These are phyloP conservation scores for Eleutherodactylus coqui DNA, from an alignment of 2,797 vertebrate species.

Conservation along the genomic window DNA sequence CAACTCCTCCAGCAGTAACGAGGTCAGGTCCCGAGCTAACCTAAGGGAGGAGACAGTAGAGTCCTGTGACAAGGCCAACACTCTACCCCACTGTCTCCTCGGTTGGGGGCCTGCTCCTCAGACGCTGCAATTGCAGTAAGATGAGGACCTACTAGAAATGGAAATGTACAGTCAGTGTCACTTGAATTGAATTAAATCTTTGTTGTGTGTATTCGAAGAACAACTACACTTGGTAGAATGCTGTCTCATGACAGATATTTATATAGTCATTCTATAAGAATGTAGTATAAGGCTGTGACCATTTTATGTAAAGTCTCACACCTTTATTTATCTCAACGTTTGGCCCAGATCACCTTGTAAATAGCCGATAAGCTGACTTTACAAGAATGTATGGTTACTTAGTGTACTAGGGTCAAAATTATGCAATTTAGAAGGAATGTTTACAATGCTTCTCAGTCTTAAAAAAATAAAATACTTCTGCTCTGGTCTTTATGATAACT, in stretches of 20 bases:
- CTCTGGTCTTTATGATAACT: too few species aligned
- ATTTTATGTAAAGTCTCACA: constrained; percentile 1
- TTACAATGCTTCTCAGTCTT: neutral
- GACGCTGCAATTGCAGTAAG: too few species aligned
- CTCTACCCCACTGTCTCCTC: too few species aligned
- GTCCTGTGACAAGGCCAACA: too few species aligned
- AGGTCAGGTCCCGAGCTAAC: too few species aligned
- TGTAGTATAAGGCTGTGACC: neutral
- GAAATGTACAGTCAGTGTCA: too few species aligned
- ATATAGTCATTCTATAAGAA: neutral
- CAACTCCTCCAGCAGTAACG: too few species aligned
- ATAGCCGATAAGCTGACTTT: neutral
- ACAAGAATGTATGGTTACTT: neutral
- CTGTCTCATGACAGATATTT: neutral
- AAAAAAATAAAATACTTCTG: too few species aligned
- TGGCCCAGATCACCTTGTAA: constrained; percentile 8
- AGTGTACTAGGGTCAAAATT: neutral
- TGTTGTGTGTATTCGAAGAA: neutral
- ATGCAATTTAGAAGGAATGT: neutral
- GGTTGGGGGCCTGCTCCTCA: too few species aligned
- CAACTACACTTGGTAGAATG: too few species aligned
- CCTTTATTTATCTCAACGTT: constrained; percentile 18
- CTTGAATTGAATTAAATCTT: neutral
- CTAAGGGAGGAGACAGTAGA: too few species aligned
- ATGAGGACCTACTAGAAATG: too few species aligned